Conservation (phyloP, 2,113 vertebrate genomes). For the Archocentrus centrarchus region DNA sequence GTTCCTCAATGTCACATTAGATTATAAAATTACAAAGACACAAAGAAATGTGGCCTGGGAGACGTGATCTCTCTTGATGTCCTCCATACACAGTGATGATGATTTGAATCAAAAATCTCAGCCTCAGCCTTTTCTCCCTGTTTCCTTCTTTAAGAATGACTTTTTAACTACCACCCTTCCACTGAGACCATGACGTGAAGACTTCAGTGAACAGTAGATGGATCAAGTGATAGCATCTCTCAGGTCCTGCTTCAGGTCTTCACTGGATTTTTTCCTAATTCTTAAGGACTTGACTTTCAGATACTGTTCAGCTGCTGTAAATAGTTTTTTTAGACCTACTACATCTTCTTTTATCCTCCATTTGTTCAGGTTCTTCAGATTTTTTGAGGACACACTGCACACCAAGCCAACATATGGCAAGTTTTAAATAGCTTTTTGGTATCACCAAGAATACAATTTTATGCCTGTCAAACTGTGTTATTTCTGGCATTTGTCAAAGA, state of each 20-base stretch:
- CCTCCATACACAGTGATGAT: background rate
- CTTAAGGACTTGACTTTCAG: too few species aligned
- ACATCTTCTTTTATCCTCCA: background rate
- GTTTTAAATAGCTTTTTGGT: too few species aligned
- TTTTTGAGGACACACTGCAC: too few species aligned
- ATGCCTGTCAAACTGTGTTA: too few species aligned
- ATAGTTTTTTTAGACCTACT: background rate
- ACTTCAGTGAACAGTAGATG: background rate
- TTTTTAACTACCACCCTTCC: background rate
- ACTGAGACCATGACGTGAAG: background rate
- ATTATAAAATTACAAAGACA: slow-evolving; percentile 1
- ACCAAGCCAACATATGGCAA: too few species aligned
- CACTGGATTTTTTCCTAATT: background rate
- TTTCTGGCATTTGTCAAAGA: too few species aligned
- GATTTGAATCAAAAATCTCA: background rate
- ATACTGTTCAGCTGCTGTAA: too few species aligned
- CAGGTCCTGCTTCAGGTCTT: too few species aligned
- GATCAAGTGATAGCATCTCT: background rate
- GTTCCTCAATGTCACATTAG: background rate
- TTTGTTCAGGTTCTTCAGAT: too few species aligned
- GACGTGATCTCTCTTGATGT: background rate
- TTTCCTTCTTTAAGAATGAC: background rate
- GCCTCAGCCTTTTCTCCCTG: background rate
- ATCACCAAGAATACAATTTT: too few species aligned
- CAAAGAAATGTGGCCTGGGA: background rate